A percentile compares a stretch with the other conserved stretches of the same genome.
phyloP scores from a whole-genome alignment of 2,888 invertebrate species.

The Pteria penguin region DNA sequence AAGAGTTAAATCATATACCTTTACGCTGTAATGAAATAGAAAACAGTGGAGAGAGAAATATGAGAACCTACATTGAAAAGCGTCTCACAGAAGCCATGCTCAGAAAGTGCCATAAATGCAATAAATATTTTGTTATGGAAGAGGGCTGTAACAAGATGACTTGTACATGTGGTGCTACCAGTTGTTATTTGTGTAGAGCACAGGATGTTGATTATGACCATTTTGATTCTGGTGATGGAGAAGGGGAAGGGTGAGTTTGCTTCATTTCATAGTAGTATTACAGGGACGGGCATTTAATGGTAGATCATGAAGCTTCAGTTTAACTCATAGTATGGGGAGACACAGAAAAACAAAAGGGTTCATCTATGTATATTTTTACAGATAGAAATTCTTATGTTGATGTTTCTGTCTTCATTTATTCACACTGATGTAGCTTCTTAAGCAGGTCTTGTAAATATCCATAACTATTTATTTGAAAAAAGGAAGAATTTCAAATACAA shows the following conservation, averaged over 20 bases:
- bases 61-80: conserved; percentile 82
- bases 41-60: conserved; percentile 71
- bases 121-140: conserved; percentile 71
- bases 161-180: conserved; percentile 75
- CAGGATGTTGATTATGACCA: conserved; percentile 82
- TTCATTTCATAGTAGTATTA: too few species aligned
- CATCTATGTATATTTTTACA: too few species aligned
- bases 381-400: too few species aligned
- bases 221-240: conserved; percentile 79
- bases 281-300: too few species aligned
- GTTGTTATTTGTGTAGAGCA: conserved; percentile 76
- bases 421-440: too few species aligned
- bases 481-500: too few species aligned
- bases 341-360: too few species aligned
- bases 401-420: too few species aligned
- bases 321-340: too few species aligned
- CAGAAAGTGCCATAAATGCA: conserved; percentile 72
- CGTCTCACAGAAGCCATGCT: conserved; percentile 80
- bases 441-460: too few species aligned
- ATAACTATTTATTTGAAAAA: too few species aligned
- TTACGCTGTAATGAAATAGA: conserved; percentile 76
- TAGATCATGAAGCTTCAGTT: too few species aligned
- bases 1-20: conserved; percentile 83
- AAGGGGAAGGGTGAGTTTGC: conserved; percentile 26
- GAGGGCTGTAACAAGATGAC: conserved; percentile 79